These are phyloP conservation scores for Nephotettix cincticeps DNA, from an alignment of 1,140 invertebrate genomes.

Conservation along the genomic window DNA sequence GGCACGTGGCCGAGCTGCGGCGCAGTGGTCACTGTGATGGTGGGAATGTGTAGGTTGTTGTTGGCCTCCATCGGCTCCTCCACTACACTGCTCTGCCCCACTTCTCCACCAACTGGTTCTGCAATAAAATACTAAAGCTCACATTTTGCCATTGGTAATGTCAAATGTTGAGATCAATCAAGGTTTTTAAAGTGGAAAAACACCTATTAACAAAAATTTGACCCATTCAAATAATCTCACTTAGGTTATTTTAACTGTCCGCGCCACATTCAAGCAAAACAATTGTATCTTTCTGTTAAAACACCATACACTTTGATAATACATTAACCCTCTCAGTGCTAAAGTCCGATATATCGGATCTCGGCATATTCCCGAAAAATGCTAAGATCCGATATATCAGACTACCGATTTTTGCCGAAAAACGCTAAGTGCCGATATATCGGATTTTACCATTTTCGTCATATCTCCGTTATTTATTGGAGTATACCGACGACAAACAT, in stretches of 20 bases:
- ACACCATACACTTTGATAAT: too few relatives aligned
- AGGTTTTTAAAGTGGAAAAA: neutral
- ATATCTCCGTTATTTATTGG: too few relatives aligned
- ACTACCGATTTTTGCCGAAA: too few relatives aligned
- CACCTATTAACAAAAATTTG: neutral
- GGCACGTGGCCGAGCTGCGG: neutral
- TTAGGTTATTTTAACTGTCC: neutral
- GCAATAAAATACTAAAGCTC: neutral
- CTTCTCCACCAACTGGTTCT: constrained; percentile 2
- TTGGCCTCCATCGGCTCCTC: neutral
- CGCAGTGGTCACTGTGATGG: constrained; percentile 2
- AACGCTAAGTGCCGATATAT: too few relatives aligned
- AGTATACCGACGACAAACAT: too few relatives aligned
- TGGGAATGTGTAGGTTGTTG: constrained; percentile 14
- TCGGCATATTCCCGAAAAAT: too few relatives aligned
- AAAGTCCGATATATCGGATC: too few relatives aligned
- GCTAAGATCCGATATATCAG: too few relatives aligned
- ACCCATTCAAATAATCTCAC: neutral
- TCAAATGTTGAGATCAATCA: neutral
- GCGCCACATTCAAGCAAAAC: too few relatives aligned
- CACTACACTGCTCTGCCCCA: neutral
- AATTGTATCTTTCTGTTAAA: too few relatives aligned
- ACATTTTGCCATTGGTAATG: neutral
- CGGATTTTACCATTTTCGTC: too few relatives aligned
- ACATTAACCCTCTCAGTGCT: too few relatives aligned